A percentile compares a stretch with the other conserved stretches of the same genome.
These are phyloP conservation scores for Synergus japonicus DNA, from an alignment of 2,888 invertebrate genomes.

Conservation along the genomic window DNA sequence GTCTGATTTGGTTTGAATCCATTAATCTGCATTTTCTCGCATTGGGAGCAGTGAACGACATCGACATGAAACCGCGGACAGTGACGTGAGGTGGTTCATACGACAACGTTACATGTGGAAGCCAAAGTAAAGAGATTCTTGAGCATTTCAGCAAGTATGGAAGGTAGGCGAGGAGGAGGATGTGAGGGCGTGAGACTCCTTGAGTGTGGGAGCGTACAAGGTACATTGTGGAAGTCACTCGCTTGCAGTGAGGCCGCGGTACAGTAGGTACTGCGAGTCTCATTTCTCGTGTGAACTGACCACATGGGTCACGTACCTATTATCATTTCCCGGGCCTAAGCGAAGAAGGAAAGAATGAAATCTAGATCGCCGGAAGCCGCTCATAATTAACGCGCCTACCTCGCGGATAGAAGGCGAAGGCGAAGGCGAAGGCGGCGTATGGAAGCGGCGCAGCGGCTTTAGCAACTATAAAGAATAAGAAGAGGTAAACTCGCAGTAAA, in stretches of 20 bases:
- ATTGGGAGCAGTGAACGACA: constrained; percentile 40
- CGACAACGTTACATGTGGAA: constrained; percentile 32
- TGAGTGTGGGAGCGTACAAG: constrained; percentile 77
- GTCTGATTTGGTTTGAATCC: not conserved
- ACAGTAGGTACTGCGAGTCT: constrained; percentile 65
- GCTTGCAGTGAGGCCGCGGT: constrained; percentile 48
- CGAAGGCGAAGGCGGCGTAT: constrained; percentile 57
- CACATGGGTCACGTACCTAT: constrained; percentile 78
- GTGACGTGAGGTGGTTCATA: constrained; percentile 31
- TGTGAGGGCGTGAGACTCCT: constrained; percentile 77
- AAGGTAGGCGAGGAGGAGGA: constrained; percentile 67
- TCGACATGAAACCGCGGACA: constrained; percentile 40
- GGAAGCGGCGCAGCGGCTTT: constrained; percentile 49
- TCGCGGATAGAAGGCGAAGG: constrained; percentile 60
- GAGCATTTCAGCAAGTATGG: constrained; percentile 43
- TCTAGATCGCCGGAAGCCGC: constrained; percentile 78
- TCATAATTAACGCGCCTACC: constrained; percentile 75
- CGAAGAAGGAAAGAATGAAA: constrained; percentile 75
- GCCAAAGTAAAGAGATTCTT: constrained; percentile 17
- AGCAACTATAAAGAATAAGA: constrained; percentile 11
- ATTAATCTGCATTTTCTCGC: not conserved
- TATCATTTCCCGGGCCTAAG: constrained; percentile 75
- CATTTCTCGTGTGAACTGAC: constrained; percentile 78
- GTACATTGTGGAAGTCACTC: constrained; percentile 71
- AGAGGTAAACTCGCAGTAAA: constrained; percentile 4